phyloP scores from a whole-genome alignment of 2,888 invertebrate species.

The Celastrina argiolus region DNA sequence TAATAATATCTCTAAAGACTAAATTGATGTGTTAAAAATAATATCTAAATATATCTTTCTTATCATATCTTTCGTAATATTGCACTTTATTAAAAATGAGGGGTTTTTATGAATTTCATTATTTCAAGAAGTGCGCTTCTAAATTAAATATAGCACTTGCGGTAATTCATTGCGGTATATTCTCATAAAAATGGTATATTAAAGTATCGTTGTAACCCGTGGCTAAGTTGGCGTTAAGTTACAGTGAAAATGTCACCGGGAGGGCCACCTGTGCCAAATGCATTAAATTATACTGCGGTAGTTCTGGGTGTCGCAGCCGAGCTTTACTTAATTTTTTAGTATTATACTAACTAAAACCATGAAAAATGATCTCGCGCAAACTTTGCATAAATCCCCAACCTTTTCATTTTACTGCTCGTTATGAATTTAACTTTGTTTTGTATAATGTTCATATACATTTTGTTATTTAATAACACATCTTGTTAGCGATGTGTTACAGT shows the following conservation, averaged over 20 bases:
- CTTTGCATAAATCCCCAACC: conserved; percentile 18
- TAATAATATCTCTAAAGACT: too few species aligned
- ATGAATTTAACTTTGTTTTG: conserved; percentile 12
- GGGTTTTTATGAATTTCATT: not conserved
- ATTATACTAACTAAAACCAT: conserved; percentile 27
- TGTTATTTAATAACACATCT: conserved; percentile 6
- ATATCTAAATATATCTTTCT: too few species aligned
- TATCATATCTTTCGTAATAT: too few species aligned
- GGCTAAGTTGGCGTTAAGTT: conserved; percentile 20
- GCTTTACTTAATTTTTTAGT: conserved; percentile 29
- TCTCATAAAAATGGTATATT: conserved; percentile 13
- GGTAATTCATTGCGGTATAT: not conserved
- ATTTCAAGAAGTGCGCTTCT: not conserved
- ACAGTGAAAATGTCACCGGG: conserved; percentile 19
- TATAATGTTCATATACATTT: conserved; percentile 5
- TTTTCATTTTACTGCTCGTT: conserved; percentile 13
- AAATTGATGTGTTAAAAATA: too few species aligned
- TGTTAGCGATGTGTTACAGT: not conserved
- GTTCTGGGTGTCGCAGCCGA: conserved; percentile 22
- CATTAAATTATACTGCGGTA: conserved; percentile 24
- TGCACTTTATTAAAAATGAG: not conserved
- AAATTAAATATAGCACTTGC: not conserved
- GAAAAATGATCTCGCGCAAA: conserved; percentile 25
- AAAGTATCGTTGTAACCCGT: conserved; percentile 16
- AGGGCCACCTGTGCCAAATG: conserved; percentile 22